These are phyloP conservation scores for Grantiella picta DNA, from an alignment of 2,113 vertebrate species.

Conservation along the genomic window DNA sequence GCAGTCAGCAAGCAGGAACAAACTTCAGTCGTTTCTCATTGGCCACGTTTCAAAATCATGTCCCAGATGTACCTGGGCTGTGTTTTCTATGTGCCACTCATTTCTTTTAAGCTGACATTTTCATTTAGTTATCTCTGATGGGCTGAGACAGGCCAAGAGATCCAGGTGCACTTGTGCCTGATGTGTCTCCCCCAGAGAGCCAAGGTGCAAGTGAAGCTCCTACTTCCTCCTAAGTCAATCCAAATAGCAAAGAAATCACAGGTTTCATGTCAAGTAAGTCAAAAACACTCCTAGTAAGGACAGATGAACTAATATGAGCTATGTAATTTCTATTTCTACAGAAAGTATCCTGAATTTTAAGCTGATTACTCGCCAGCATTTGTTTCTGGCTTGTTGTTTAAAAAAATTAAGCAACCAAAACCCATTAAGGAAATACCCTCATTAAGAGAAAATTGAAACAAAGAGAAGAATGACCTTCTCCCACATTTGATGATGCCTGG, in stretches of 20 bases:
- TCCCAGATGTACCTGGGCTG: neutral
- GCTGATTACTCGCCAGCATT: neutral
- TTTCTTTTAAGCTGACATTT: constrained; percentile 39
- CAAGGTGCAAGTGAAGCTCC: neutral
- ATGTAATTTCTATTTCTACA: neutral
- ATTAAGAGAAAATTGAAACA: neutral
- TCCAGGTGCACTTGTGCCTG: neutral
- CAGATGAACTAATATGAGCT: neutral
- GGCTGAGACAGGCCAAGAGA: constrained; percentile 30
- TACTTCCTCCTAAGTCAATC: neutral
- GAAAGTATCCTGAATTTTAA: neutral
- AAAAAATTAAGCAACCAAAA: neutral
- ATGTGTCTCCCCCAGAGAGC: neutral
- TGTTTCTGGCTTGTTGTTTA: neutral
- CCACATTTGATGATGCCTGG: neutral
- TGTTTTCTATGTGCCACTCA: neutral
- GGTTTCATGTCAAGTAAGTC: neutral
- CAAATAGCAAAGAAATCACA: neutral
- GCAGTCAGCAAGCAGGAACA: neutral
- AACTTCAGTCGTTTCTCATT: constrained; percentile 14
- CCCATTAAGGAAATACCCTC: neutral
- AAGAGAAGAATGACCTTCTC: neutral
- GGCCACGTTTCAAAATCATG: constrained; percentile 2
- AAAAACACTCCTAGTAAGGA: neutral
- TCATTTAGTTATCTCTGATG: constrained; percentile 24